A percentile compares a stretch with the other conserved stretches of the same genome.
These are phyloP conservation scores for Sebastes steindachneri DNA, from an alignment of 2,797 vertebrate species.

Conservation along the genomic window DNA sequence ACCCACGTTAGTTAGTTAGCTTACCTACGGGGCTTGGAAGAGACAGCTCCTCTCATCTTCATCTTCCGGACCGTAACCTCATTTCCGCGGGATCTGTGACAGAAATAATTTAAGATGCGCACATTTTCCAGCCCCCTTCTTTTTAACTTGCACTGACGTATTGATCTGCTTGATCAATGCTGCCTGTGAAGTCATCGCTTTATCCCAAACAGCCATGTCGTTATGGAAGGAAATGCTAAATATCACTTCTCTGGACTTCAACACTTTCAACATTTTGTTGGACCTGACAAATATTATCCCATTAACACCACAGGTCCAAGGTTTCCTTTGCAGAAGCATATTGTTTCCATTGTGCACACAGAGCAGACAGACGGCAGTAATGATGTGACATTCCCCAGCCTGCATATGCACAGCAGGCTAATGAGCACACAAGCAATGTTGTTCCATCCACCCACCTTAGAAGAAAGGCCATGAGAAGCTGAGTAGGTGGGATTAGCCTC, in stretches of 20 bases:
- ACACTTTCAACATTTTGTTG: background rate
- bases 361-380: constrained; percentile 4
- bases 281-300: constrained; percentile 2
- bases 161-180: background rate
- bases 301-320: constrained; percentile 6
- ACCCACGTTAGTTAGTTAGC: constrained; percentile 32
- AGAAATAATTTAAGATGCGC: background rate
- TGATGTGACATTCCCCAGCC: constrained; percentile 7
- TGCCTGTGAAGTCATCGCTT: background rate
- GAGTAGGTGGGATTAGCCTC: constrained; percentile 6
- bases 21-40: constrained; percentile 34
- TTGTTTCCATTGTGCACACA: constrained; percentile 21
- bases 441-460: constrained; percentile 18
- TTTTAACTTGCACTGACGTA: background rate
- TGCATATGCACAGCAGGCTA: constrained; percentile 18
- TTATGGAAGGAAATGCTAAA: background rate
- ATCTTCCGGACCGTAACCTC: constrained; percentile 1
- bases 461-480: constrained; percentile 17
- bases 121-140: background rate
- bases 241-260: background rate
- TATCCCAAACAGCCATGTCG: background rate
- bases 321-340: constrained; percentile 8
- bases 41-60: constrained; percentile 23
- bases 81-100: background rate
- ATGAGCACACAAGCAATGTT: constrained; percentile 10